Conservation (phyloP, 2,113 vertebrate species). For the Typhlomys cinereus region DNA sequence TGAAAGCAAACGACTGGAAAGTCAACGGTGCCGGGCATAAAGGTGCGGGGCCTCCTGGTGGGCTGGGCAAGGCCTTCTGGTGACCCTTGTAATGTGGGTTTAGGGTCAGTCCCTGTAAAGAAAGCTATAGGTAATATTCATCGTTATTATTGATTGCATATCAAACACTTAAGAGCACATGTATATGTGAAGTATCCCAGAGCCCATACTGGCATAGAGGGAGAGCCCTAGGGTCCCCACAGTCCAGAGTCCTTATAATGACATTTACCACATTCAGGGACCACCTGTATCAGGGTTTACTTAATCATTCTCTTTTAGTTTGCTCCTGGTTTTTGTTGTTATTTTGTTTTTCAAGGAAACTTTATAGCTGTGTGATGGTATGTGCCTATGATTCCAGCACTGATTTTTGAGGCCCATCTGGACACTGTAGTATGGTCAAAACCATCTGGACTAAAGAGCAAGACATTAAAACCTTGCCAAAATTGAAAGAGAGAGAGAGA, state of each 20-base stretch:
- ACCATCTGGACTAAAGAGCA: background rate
- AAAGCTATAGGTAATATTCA: too few relatives aligned
- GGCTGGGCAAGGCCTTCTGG: background rate
- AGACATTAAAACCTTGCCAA: background rate
- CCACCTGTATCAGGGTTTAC: background rate
- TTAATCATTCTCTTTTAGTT: background rate
- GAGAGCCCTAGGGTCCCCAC: background rate
- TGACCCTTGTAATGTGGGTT: too few relatives aligned
- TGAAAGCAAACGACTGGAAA: conserved; percentile 94
- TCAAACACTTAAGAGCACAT: too few relatives aligned
- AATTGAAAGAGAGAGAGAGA: too few relatives aligned
- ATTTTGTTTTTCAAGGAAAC: background rate
- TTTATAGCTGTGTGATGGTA: background rate
- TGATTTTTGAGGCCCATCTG: background rate
- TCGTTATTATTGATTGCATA: background rate
- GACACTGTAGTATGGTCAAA: background rate
- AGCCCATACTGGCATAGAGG: background rate
- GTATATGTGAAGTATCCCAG: too few relatives aligned
- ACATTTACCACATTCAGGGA: background rate
- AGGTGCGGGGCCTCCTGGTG: conserved; percentile 82
- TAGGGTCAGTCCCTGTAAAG: background rate
- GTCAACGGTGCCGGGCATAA: conserved; percentile 91
- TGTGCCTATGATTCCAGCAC: too few relatives aligned
- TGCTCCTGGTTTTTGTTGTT: background rate
- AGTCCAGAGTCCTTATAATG: too few relatives aligned